Evolutionary conservation across 2,113 vertebrate species (phyloP).

Genomic region (Chionomys nivalis): DNA sequence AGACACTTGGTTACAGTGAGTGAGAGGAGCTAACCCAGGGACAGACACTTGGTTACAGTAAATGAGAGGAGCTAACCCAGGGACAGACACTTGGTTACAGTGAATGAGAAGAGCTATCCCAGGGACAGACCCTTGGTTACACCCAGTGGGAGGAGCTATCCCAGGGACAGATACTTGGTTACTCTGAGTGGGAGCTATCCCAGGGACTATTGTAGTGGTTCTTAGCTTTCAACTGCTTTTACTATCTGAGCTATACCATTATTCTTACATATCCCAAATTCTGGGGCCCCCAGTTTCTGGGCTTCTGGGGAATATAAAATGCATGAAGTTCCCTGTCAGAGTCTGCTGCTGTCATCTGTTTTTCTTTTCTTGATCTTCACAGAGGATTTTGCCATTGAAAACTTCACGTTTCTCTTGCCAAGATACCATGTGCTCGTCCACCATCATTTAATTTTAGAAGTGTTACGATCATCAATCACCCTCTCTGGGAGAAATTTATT

Average conservation of each 20-base stretch:
- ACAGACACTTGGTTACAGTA: no score
- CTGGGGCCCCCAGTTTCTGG: background rate
- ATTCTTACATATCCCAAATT: background rate
- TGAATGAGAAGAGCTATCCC: no score
- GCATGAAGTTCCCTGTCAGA: background rate
- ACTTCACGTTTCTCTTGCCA: background rate
- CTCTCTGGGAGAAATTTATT: background rate
- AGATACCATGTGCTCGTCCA: background rate
- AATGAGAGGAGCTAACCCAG: no score
- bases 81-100: no score
- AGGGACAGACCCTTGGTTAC: no score
- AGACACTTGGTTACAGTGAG: no score
- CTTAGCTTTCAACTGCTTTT: background rate
- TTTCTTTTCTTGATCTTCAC: background rate
- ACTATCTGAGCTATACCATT: background rate
- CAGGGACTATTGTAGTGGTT: background rate
- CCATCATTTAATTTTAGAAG: background rate
- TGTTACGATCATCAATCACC: background rate
- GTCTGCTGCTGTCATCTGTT: background rate
- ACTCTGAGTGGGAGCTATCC: background rate
- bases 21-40: no score
- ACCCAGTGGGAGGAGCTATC: background rate
- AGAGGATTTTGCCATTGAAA: slow-evolving; percentile 1
- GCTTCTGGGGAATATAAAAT: background rate
- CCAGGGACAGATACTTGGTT: background rate